Conservation (phyloP, 2,797 vertebrate genomes). For the Meriones psammophilus region DNA sequence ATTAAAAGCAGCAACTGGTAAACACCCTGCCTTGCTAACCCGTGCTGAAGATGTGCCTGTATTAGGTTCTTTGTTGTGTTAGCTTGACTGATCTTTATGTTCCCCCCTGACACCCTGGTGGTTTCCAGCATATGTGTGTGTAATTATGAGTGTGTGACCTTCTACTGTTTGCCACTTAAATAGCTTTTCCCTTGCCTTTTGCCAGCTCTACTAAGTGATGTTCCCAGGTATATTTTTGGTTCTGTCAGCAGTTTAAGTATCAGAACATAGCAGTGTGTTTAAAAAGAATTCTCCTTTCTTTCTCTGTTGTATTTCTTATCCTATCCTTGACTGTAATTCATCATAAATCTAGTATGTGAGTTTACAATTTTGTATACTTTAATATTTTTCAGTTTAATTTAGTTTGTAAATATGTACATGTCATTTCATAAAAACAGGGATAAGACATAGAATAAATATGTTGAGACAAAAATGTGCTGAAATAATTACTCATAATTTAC, state of each 20-base stretch:
- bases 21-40: constrained; percentile 6
- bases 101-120: constrained; percentile 48
- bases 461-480: neutral
- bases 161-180: constrained; percentile 79
- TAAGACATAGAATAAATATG: neutral
- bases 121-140: constrained; percentile 71
- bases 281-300: neutral
- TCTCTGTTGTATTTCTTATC: neutral
- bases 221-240: constrained; percentile 71
- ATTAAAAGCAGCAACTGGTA: constrained; percentile 18
- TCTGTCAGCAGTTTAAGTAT: constrained; percentile 76
- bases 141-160: constrained; percentile 77
- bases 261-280: constrained; percentile 17
- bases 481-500: neutral
- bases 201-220: constrained; percentile 65
- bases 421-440: neutral
- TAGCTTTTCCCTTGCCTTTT: constrained; percentile 73
- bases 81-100: constrained; percentile 68
- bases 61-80: constrained; percentile 47
- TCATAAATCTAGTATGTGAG: neutral
- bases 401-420: neutral
- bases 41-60: neutral
- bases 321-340: neutral
- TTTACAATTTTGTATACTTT: neutral
- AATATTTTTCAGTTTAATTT: neutral